phyloP scores from a whole-genome alignment of 2,797 vertebrate genomes.

The Manis pentadactyla region DNA sequence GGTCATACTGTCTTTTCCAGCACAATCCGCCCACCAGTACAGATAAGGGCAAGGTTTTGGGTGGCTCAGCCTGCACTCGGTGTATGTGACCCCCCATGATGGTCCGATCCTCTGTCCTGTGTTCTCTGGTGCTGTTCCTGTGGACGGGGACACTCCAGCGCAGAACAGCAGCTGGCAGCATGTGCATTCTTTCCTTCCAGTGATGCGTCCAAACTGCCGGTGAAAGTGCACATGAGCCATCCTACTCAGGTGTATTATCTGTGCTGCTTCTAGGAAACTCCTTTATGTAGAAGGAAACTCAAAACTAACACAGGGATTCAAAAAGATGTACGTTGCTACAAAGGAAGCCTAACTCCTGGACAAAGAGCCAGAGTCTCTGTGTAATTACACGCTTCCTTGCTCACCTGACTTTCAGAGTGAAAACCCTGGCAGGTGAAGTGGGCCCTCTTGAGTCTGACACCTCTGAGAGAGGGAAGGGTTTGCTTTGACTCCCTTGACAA shows the following conservation, averaged over 20 bases:
- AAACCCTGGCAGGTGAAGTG: background rate
- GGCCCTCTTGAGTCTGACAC: background rate
- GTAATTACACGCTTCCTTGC: background rate
- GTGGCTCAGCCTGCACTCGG: rapidly evolving
- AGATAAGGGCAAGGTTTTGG: background rate
- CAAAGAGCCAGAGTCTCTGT: background rate
- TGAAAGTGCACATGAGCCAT: background rate
- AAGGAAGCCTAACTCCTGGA: background rate
- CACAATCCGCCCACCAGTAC: background rate
- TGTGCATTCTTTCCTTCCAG: background rate
- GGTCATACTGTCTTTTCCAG: background rate
- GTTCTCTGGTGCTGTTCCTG: background rate
- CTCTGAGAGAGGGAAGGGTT: background rate
- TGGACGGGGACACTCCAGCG: background rate
- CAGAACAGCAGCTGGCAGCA: background rate
- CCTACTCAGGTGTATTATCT: background rate
- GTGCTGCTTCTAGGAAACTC: background rate
- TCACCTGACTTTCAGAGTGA: background rate
- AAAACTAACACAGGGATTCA: background rate
- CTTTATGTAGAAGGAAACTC: background rate
- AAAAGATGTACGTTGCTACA: background rate
- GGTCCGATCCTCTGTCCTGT: background rate
- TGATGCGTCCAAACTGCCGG: background rate
- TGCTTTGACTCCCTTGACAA: background rate
- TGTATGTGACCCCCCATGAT: background rate